These are phyloP conservation scores for Fragum fragum DNA, from an alignment of 2,888 invertebrate genomes.

Conservation along the genomic window DNA sequence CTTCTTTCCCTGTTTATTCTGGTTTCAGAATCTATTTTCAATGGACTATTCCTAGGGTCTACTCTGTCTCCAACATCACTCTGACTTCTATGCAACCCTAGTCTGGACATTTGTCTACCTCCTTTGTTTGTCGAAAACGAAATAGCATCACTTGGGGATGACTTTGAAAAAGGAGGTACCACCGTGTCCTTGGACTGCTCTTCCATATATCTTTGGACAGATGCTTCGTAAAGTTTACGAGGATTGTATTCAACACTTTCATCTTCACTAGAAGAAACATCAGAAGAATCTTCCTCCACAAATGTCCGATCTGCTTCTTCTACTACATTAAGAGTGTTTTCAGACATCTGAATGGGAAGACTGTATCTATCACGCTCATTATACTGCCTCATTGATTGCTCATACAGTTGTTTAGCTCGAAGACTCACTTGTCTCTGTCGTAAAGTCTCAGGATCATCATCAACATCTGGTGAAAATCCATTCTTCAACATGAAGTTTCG, in stretches of 20 bases:
- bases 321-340: constrained; percentile 60
- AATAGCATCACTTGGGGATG: constrained; percentile 31
- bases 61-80: constrained; percentile 65
- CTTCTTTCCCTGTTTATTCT: not conserved
- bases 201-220: constrained; percentile 73
- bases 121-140: constrained; percentile 58
- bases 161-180: constrained; percentile 57
- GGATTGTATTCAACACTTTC: constrained; percentile 64
- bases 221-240: constrained; percentile 79
- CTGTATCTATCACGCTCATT: constrained; percentile 60
- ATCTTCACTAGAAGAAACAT: constrained; percentile 57
- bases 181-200: constrained; percentile 51
- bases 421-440: constrained; percentile 78
- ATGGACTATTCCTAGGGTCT: constrained; percentile 42
- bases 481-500: constrained; percentile 75
- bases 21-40: constrained; percentile 32
- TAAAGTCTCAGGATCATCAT: constrained; percentile 65
- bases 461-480: constrained; percentile 69
- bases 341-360: constrained; percentile 57
- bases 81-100: constrained; percentile 61
- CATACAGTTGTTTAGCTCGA: constrained; percentile 80
- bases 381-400: constrained; percentile 75
- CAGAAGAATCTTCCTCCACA: constrained; percentile 45
- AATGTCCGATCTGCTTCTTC: constrained; percentile 44
- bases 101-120: constrained; percentile 11